Conservation (phyloP, 2,797 vertebrate genomes). For the Sternarchorhynchus goeldii region DNA sequence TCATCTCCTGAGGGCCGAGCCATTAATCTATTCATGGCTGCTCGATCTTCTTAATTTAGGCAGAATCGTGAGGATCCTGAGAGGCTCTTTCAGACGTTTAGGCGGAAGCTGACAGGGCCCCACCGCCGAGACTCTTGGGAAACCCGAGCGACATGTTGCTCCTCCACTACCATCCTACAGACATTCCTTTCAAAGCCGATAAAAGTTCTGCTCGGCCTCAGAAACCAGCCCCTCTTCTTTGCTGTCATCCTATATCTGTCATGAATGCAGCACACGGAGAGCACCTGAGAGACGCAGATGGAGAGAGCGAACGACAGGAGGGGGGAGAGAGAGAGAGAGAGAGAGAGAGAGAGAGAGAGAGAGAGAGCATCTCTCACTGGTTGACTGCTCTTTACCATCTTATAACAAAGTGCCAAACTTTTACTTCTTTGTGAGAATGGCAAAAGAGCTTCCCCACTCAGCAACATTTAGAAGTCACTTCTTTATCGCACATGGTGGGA, state of each 20-base stretch:
- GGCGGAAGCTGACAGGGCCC: conserved; percentile 10
- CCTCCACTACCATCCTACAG: conserved; percentile 4
- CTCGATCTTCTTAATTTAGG: background rate
- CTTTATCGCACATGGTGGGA: conserved; percentile 56
- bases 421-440: conserved; percentile 10
- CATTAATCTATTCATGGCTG: background rate
- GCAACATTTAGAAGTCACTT: conserved; percentile 59
- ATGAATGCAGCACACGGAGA: conserved; percentile 1
- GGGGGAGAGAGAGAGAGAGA: conserved; percentile 3
- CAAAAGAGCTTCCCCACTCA: conserved; percentile 34
- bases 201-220: conserved; percentile 6
- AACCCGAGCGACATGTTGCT: background rate
- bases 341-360: background rate
- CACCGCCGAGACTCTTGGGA: background rate
- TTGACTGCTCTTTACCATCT: conserved; percentile 27
- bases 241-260: conserved; percentile 30
- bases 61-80: background rate
- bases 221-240: conserved; percentile 5
- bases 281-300: conserved; percentile 1
- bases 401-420: conserved; percentile 40
- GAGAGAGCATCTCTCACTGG: conserved; percentile 25
- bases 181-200: conserved; percentile 15
- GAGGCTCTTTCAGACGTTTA: background rate
- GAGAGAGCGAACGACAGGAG: background rate
- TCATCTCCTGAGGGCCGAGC: no score